Percentiles rank a stretch among this genome's conserved stretches.
Evolutionary conservation across 2,888 invertebrate species (phyloP).

Genomic region (Coecobrya sp.): DNA sequence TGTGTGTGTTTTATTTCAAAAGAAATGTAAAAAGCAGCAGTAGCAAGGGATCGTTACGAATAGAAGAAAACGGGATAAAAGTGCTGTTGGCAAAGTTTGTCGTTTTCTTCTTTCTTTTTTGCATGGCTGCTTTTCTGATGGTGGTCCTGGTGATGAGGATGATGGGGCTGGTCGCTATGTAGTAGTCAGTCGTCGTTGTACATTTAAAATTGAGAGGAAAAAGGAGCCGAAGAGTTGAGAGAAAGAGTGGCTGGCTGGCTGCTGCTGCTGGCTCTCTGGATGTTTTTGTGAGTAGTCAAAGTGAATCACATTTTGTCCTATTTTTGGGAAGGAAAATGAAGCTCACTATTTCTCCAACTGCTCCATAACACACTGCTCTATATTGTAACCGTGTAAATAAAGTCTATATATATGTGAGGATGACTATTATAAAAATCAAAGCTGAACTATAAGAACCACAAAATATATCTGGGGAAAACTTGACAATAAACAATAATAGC

Average conservation of each 20-base stretch:
- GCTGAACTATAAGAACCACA: too few relatives aligned
- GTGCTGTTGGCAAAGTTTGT: conserved; percentile 79
- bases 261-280: too few relatives aligned
- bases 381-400: too few relatives aligned
- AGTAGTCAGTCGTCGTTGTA: not conserved
- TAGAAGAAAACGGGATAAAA: conserved; percentile 34
- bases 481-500: too few relatives aligned
- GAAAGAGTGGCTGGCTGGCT: not conserved
- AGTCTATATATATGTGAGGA: too few relatives aligned
- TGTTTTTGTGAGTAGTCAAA: not conserved
- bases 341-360: not conserved
- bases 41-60: not conserved
- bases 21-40: not conserved
- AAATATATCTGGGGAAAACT: too few relatives aligned
- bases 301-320: conserved; percentile 68
- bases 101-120: conserved; percentile 67
- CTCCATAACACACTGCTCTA: not conserved
- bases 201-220: not conserved
- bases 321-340: not conserved
- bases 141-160: not conserved
- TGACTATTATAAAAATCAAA: too few relatives aligned
- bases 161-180: too few relatives aligned
- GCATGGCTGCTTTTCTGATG: conserved; percentile 44
- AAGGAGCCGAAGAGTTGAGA: not conserved
- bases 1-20: too few relatives aligned